phyloP scores from a whole-genome alignment of 2,888 invertebrate genomes.

The Geophilus truncorum region DNA sequence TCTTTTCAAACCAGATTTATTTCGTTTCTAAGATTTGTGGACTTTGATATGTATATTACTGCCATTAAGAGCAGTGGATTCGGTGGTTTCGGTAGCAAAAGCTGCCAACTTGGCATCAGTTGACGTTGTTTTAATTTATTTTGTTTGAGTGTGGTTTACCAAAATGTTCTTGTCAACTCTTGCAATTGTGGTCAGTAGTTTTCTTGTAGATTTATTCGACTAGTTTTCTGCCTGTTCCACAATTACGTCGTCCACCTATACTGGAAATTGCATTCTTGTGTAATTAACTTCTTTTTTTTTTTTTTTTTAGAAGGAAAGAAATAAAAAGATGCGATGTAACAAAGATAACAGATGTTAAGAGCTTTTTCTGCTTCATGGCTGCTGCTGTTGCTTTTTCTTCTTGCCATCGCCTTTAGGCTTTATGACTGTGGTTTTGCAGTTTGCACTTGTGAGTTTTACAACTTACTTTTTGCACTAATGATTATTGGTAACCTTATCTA shows the following conservation, averaged over 20 bases:
- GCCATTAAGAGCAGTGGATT: background rate
- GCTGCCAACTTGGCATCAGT: background rate
- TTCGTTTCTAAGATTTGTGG: background rate
- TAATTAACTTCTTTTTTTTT: background rate
- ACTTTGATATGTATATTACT: background rate
- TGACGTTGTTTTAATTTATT: background rate
- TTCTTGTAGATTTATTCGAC: background rate
- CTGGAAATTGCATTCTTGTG: background rate
- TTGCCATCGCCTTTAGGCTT: background rate
- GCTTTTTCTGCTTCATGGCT: background rate
- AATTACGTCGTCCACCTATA: background rate
- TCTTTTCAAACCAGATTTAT: background rate
- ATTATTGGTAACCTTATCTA: background rate
- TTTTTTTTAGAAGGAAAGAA: background rate
- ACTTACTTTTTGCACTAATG: background rate
- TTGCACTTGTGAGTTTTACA: background rate
- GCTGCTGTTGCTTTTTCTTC: background rate
- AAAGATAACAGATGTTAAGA: background rate
- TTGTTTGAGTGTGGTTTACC: constrained; percentile 8
- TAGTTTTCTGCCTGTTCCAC: background rate
- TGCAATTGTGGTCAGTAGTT: constrained; percentile 14
- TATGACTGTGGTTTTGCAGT: background rate
- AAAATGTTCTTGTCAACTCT: background rate
- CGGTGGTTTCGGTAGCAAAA: background rate
- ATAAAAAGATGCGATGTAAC: background rate